Evolutionary conservation across 2,797 vertebrate species (phyloP).

Genomic region (Manis pentadactyla): DNA sequence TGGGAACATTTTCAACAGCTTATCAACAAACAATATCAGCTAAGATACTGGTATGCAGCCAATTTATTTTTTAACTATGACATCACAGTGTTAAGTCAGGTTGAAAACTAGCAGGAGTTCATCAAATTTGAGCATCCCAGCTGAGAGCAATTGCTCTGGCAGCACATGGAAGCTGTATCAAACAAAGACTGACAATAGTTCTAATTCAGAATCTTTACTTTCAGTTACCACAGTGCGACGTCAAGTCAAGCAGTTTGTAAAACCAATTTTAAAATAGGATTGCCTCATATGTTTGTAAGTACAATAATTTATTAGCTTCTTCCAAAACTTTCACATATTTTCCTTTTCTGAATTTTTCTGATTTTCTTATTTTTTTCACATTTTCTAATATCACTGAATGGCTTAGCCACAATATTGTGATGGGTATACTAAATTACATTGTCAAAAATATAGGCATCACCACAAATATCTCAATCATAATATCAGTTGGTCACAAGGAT

Average conservation of each 20-base stretch:
- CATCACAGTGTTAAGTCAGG: slow-evolving; percentile 54
- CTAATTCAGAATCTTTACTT: slow-evolving; percentile 62
- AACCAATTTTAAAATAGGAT: slow-evolving; percentile 4
- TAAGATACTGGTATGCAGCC: slow-evolving; percentile 49
- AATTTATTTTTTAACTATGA: slow-evolving; percentile 56
- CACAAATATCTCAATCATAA: too few species aligned
- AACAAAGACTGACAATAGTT: slow-evolving; percentile 39
- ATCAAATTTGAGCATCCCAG: slow-evolving; percentile 69
- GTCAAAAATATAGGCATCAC: background rate
- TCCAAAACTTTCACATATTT: background rate
- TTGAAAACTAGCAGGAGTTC: slow-evolving; percentile 70
- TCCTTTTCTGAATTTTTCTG: background rate
- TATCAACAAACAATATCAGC: slow-evolving; percentile 61
- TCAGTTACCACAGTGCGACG: slow-evolving; percentile 45
- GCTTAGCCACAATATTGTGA: background rate
- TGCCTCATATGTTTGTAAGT: background rate
- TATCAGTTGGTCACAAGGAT: too few species aligned
- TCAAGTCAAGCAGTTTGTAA: slow-evolving; percentile 56
- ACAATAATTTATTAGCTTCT: background rate
- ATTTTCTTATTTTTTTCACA: background rate
- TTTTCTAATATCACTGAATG: background rate
- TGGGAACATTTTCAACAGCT: slow-evolving; percentile 47
- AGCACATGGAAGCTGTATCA: slow-evolving; percentile 46
- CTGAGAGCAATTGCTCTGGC: slow-evolving; percentile 70
- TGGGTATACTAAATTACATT: background rate